Percentiles rank a stretch among this genome's conserved stretches.
phyloP scores from a whole-genome alignment of 1,140 invertebrate species.

The Bilobella aurantiaca region DNA sequence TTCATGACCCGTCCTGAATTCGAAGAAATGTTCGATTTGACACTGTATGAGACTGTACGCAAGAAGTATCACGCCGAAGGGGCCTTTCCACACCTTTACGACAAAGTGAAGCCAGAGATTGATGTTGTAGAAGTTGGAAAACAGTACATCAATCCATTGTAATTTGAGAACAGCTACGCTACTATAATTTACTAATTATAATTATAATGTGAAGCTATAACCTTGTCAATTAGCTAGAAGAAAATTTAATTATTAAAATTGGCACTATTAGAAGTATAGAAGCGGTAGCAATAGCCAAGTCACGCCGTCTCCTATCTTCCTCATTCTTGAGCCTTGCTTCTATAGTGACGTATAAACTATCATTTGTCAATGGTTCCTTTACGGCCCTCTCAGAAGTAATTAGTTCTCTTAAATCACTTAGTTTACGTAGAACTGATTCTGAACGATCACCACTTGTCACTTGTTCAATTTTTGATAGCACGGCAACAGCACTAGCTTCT shows the following conservation, averaged over 20 bases:
- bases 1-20: slow-evolving; percentile 54
- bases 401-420: not conserved
- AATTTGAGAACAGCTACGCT: slow-evolving; percentile 5
- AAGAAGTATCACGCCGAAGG: slow-evolving; percentile 44
- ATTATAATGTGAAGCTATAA: not conserved
- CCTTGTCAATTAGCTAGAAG: not conserved
- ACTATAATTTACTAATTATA: not conserved
- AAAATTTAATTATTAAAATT: not conserved
- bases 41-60: slow-evolving; percentile 44
- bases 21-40: slow-evolving; percentile 48
- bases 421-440: not conserved
- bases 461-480: not conserved
- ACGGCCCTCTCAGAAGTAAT: too few relatives aligned
- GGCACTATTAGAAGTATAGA: not conserved
- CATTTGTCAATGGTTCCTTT: too few relatives aligned
- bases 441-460: not conserved
- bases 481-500: not conserved
- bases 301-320: not conserved
- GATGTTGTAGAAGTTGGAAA: slow-evolving; percentile 54
- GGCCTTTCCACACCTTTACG: slow-evolving; percentile 46
- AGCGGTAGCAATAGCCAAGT: not conserved
- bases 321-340: not conserved
- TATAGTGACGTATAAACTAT: too few relatives aligned
- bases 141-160: slow-evolving; percentile 39
- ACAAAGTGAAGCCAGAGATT: slow-evolving; percentile 57